Base-by-base conservation (phyloP, 1,140 invertebrate species). In the Heliothis subflexa region DNA sequence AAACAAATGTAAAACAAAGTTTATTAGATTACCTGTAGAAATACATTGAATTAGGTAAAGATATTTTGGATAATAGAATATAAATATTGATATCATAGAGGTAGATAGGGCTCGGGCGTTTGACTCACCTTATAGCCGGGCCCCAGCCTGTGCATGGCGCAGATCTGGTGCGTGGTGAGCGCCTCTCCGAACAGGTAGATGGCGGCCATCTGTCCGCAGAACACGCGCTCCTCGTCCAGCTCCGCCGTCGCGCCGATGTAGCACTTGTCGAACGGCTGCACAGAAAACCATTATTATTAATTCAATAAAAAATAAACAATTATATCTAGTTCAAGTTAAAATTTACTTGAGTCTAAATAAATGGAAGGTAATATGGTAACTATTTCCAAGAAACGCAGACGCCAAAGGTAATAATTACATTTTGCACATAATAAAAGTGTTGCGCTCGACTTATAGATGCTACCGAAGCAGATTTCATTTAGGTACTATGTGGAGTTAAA, bases 171-270 rank as follows among this genome's bases (percentile, higher is more conserved):
- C 45, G 99, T 98, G 62, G 97, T 98, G 73, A 99, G 96, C 4
- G 99, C 98, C 95, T 99, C 99, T 85, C 98, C 98, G 94, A 99
- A 99, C 73, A 99, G 95, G 95, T 99, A 99, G 83, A 99, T 98
- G 12, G 99, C 99, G 21, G 99, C 99, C 98, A 99, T 99, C 96
- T 99, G 99, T 52, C 99, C 99, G 95, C 99, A 99, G 95, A 99
- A 99, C 81, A 99, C 98, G 78, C 99, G 96, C 94, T 99, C 98
- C 93, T 99, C 99, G 88, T 99, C 98, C 89, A 99, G 91, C 95
- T 99, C 99, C 11, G 98, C 98, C 11, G 98, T 99, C 50, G 98
- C 98, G 62, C 99, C 99, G 88, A 99, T 99, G 95, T 98, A 99
- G 95, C 99, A 99, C 94, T 99, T 99, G 95, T 99, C 99, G 95